Evolutionary conservation across 2,797 vertebrate species (phyloP).

Genomic region (Steatocranus sp.): DNA sequence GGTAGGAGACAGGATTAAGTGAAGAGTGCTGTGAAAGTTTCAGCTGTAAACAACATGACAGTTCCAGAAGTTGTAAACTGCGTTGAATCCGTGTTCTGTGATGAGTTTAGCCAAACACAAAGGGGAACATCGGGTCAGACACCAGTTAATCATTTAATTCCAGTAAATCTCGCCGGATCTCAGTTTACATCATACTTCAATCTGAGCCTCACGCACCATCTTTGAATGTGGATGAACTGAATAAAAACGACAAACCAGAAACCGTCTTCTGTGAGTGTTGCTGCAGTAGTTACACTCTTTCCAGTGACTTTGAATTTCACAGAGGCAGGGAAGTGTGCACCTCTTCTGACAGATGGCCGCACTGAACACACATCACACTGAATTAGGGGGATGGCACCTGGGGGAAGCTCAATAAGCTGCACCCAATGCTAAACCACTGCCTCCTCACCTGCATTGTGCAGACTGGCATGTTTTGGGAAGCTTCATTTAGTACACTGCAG

Average conservation of each 20-base stretch:
- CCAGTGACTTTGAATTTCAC: slow-evolving; percentile 15
- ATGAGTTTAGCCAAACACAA: slow-evolving; percentile 22
- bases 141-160: background rate
- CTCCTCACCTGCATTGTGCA: slow-evolving; percentile 17
- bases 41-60: slow-evolving; percentile 58
- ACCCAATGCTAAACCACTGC: background rate
- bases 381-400: slow-evolving; percentile 26
- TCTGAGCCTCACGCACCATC: background rate
- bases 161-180: background rate
- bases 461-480: background rate
- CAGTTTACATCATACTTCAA: background rate
- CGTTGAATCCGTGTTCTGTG: slow-evolving; percentile 18
- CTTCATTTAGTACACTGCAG: background rate
- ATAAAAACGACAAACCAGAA: background rate
- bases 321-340: background rate
- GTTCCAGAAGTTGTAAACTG: slow-evolving; percentile 37
- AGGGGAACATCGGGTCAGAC: background rate
- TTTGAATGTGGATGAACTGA: background rate
- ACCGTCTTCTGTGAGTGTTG: background rate
- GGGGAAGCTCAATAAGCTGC: background rate
- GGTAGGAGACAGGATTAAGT: slow-evolving; percentile 34
- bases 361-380: slow-evolving; percentile 13
- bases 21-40: slow-evolving; percentile 44
- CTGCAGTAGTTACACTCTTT: background rate
- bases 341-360: slow-evolving; percentile 38